These are phyloP conservation scores for Hydrochoerus hydrochaeris DNA, from an alignment of 2,113 vertebrate genomes.

Conservation along the genomic window DNA sequence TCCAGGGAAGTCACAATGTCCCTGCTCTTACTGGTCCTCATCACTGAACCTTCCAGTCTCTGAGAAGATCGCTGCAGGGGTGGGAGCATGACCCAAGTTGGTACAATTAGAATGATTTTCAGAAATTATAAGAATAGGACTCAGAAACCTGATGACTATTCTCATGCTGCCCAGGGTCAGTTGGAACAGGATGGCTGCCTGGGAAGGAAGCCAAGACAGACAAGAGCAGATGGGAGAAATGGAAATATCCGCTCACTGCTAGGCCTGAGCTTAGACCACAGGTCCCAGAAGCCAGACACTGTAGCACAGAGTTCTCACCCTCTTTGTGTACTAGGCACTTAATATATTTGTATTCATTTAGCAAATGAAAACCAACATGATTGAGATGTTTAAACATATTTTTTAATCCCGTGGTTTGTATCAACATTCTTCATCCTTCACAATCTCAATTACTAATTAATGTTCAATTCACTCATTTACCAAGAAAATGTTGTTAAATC, in stretches of 20 bases:
- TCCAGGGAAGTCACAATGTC: not conserved
- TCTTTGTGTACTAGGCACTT: not conserved
- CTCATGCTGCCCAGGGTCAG: not conserved
- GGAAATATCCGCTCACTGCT: not conserved
- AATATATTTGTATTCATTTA: not conserved
- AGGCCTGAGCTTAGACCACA: not conserved
- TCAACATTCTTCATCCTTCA: not conserved
- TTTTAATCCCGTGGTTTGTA: not conserved
- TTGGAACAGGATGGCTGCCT: conserved; percentile 25
- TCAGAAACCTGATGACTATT: not conserved
- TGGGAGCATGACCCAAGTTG: not conserved
- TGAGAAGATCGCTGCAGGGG: not conserved
- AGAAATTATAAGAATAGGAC: not conserved
- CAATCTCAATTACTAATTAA: not conserved
- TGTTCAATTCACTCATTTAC: not conserved
- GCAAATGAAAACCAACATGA: not conserved
- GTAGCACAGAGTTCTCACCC: not conserved
- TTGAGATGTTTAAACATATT: not conserved
- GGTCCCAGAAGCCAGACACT: not conserved
- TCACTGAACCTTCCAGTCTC: not conserved
- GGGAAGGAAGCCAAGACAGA: conserved; percentile 40
- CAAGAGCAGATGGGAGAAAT: conserved; percentile 56
- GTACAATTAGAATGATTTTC: conserved; percentile 13
- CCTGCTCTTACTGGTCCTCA: not conserved
- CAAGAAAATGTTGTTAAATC: not conserved